These are phyloP conservation scores for Steatornis caripensis DNA, from an alignment of 2,113 vertebrate species.

Conservation along the genomic window DNA sequence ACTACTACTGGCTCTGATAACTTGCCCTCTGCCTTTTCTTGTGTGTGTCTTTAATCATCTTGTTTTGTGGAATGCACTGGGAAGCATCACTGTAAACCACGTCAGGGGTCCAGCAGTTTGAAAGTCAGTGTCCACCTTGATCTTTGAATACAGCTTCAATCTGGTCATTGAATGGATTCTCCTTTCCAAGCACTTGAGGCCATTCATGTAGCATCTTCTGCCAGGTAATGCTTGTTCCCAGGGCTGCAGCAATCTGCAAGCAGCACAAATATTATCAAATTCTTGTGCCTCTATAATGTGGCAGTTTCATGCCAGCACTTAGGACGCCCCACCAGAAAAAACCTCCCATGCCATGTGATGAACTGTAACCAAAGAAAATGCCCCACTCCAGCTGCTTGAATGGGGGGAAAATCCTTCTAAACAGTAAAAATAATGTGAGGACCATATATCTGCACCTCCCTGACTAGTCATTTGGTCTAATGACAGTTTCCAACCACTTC, in stretches of 20 bases:
- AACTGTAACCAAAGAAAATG: neutral
- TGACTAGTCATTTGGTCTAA: neutral
- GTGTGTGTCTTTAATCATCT: neutral
- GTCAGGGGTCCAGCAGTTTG: accelerated
- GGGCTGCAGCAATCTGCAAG: conserved; percentile 63
- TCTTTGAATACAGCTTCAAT: conserved; percentile 73
- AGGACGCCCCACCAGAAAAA: neutral
- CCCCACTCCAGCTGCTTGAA: neutral
- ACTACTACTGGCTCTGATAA: neutral
- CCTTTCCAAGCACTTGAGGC: conserved; percentile 73
- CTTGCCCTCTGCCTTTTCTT: neutral
- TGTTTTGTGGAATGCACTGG: neutral
- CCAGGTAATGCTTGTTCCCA: conserved; percentile 69
- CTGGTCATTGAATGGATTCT: conserved; percentile 73
- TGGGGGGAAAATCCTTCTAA: neutral
- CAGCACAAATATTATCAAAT: neutral
- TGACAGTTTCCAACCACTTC: neutral
- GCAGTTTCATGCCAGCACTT: neutral
- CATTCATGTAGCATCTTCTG: conserved; percentile 31
- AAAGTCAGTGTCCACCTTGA: conserved; percentile 73
- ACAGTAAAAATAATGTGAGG: neutral
- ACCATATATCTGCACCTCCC: neutral
- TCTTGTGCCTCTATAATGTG: neutral
- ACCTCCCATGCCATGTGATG: no score
- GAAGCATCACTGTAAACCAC: accelerated